These are phyloP conservation scores for Clostera curtula DNA, from an alignment of 2,888 invertebrate genomes.

Conservation along the genomic window DNA sequence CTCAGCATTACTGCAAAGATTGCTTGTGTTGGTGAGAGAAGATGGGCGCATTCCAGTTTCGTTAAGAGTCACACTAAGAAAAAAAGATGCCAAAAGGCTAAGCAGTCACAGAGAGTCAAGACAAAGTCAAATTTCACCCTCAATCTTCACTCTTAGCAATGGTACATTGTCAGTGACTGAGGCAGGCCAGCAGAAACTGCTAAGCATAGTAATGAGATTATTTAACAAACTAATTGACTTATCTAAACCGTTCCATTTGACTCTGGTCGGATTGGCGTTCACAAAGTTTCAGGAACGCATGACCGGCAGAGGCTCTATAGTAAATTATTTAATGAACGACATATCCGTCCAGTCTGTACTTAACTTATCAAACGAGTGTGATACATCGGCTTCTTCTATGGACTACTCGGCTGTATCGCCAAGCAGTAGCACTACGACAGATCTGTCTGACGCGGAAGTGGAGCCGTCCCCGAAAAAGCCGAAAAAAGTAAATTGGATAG, in stretches of 20 bases:
- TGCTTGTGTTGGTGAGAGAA: constrained; percentile 82
- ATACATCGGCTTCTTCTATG: constrained; percentile 61
- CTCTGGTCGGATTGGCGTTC: constrained; percentile 86
- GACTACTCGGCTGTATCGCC: constrained; percentile 66
- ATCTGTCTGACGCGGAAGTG: constrained; percentile 79
- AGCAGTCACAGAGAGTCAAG: constrained; percentile 83
- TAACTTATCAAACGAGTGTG: constrained; percentile 76
- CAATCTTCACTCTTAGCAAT: constrained; percentile 72
- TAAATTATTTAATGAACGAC: constrained; percentile 84
- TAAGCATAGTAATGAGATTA: constrained; percentile 82
- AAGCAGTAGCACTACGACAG: constrained; percentile 70
- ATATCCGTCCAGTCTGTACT: constrained; percentile 86
- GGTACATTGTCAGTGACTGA: constrained; percentile 67
- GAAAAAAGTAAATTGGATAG: constrained; percentile 68
- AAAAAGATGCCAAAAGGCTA: constrained; percentile 79
- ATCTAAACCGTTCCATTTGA: constrained; percentile 85
- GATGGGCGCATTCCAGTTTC: constrained; percentile 87
- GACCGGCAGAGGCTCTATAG: constrained; percentile 81
- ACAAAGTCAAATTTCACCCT: constrained; percentile 82
- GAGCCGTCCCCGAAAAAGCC: constrained; percentile 87
- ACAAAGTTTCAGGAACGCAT: constrained; percentile 85
- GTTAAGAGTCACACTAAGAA: constrained; percentile 83
- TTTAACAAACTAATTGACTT: constrained; percentile 84
- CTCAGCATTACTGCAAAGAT: constrained; percentile 78
- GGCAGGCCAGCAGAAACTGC: constrained; percentile 77